Conservation (phyloP, 1,140 invertebrate species). For the Atta cephalotes region DNA sequence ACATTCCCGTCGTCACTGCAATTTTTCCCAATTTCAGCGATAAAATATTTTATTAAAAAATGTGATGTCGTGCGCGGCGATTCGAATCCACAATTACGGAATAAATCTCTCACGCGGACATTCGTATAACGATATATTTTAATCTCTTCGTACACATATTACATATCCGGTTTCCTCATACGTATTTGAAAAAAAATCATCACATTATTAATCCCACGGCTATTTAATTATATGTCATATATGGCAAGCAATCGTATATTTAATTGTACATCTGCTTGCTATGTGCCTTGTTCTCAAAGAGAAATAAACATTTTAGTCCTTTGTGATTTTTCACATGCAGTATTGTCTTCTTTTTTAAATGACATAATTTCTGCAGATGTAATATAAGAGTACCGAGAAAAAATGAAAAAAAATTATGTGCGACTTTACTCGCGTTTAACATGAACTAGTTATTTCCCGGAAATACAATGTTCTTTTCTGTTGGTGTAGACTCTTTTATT, state of each 20-base stretch:
- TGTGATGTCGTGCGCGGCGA: neutral
- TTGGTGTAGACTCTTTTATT: neutral
- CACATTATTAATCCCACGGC: neutral
- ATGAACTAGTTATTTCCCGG: neutral
- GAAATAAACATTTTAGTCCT: neutral
- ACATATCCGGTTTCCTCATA: neutral
- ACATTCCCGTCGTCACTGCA: constrained; percentile 20
- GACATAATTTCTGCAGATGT: constrained; percentile 3
- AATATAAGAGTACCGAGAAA: neutral
- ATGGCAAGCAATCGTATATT: neutral
- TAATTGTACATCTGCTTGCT: neutral
- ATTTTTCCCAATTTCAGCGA: constrained; percentile 35
- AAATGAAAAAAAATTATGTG: neutral
- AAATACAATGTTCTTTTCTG: neutral
- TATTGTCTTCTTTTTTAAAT: neutral
- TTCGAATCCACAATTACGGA: constrained; percentile 12
- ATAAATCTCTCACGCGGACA: constrained; percentile 31
- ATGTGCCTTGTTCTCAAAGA: neutral
- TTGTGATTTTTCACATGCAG: neutral
- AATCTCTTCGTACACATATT: constrained; percentile 1
- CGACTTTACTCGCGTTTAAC: constrained; percentile 12
- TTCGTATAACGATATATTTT: constrained; percentile 10
- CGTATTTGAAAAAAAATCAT: constrained; percentile 3
- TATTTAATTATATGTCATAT: neutral
- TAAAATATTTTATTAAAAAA: constrained; percentile 49